Evolutionary conservation across 2,888 invertebrate genomes (phyloP), one percentile per base, ranked within the genome.

Genomic region (Mythimna albipuncta): DNA sequence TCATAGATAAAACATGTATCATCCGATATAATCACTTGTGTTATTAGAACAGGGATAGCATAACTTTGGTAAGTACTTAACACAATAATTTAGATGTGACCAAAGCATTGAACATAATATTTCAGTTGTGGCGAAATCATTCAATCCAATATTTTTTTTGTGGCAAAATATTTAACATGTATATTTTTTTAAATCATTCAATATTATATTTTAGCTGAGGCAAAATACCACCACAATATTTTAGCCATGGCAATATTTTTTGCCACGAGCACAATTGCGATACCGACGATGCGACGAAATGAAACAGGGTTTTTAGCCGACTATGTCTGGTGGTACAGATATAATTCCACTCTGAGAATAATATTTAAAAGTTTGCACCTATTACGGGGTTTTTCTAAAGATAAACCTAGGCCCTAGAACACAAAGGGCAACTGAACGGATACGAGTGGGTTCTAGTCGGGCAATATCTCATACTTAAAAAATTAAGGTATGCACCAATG

Each of bases 21-120:
- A 85, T 81, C 72, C 38, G 74, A 75, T 73, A 75, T 84, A 83
- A 84, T 85, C 84, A 68, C 19, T 26, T 74, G 19, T 71, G 21
- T 65, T 66, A 50, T 67, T 62, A 61, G 16, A 67, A 61, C 67
- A 55, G 75, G 9, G 41, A 50, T 41, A 9, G 3, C 4, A 47
- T 61, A 75, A 32, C 67, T 75, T 41, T 21, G 54, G 19, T n/a
- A n/a, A n/a, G n/a, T 9, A 16, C 13, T 50, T 5, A 0, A 50
- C 19, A 7, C 2, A 38, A 26, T 55, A 57, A 6, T 38, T 55
- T 26, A 10, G 10, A 4, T 11, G 13, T 10, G 9, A 0, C 32
- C n/a, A 7, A 19, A 50, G 6, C 19, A 50, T 16, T 19, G 1
- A 50, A 50, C 6, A 50, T 2, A 50, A 50, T 50, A 50, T 50